Conservation (phyloP, 2,113 vertebrate genomes). For the Platichthys flesus region DNA sequence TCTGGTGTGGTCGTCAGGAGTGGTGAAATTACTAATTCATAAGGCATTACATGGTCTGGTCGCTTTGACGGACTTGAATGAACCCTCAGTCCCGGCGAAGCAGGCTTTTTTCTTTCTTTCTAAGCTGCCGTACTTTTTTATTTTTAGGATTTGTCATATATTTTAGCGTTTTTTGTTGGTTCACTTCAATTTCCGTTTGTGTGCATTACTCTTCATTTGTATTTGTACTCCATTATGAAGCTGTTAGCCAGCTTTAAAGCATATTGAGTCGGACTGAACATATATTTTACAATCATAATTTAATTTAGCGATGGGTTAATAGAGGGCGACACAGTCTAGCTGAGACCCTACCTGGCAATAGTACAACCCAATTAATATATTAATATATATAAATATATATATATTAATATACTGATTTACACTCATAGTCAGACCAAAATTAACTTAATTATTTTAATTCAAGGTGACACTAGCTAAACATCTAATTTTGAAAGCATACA, state of each 20-base stretch:
- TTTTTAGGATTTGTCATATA: background rate
- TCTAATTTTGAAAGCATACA: background rate
- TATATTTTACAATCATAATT: too few relatives aligned
- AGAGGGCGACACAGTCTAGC: too few relatives aligned
- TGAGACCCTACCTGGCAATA: too few relatives aligned
- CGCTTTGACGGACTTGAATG: background rate
- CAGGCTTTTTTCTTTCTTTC: background rate
- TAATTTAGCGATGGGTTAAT: too few relatives aligned
- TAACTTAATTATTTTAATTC: too few relatives aligned
- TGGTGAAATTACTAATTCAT: background rate
- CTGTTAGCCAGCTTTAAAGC: background rate
- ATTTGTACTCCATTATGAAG: too few relatives aligned
- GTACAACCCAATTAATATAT: too few relatives aligned
- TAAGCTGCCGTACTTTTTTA: background rate
- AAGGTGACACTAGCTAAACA: background rate
- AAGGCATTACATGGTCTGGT: background rate
- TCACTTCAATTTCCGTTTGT: too few relatives aligned
- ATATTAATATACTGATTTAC: background rate
- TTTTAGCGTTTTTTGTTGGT: background rate
- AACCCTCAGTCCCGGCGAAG: background rate
- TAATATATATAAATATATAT: too few relatives aligned
- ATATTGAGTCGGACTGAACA: too few relatives aligned
- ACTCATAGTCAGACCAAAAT: background rate
- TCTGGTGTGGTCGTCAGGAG: background rate
- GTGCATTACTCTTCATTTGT: background rate